Evolutionary conservation across 2,888 invertebrate genomes (phyloP), one percentile per base, ranked within the genome.

Genomic region (Archips crataeganus): DNA sequence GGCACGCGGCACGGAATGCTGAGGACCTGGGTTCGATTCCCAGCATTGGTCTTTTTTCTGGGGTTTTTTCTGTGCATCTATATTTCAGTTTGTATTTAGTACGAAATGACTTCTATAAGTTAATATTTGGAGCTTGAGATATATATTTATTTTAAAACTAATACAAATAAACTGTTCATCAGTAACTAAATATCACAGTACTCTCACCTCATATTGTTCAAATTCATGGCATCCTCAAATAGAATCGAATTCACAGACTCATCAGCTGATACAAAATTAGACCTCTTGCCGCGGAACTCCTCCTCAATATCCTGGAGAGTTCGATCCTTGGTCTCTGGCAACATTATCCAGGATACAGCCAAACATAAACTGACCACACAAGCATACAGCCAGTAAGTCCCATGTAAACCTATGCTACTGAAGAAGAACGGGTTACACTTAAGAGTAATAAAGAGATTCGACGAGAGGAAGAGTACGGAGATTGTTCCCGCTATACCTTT

Each of bases 401-500:
- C 85, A 59, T 83, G 74, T 0, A 86, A 69, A 2, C 83, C 85
- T 4, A 85, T 72, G 0, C 45, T 74, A 1, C 69, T 77, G 3
- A 84, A 75, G 0, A 85, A 67, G 42, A 76, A 76, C 0, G 81
- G 79, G 13, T 81, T 80, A 15, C 84, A 81, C 61, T 87, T 86
- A 1, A 82, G 75, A 0, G 80, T 70, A 0, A 82, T 39, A 45
- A 85, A 84, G 11, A 81, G 75, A 42, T 80, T 82, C 1, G 80
- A 51, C 1, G 85, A 83, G 60, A 82, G 75, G n/a, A 84, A 82
- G 13, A 85, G 23, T 0, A 82, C 80, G 39, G 83, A 82, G 47
- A 82, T 77, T 0, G 79, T 78, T 0, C 82, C 81, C 9, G 95
- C 80, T 8, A 82, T 49, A 63, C 80, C 79, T 54, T 79, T 78